Evolutionary conservation across 1,140 invertebrate genomes (phyloP).

Genomic region (Drosophila tsacasi): DNA sequence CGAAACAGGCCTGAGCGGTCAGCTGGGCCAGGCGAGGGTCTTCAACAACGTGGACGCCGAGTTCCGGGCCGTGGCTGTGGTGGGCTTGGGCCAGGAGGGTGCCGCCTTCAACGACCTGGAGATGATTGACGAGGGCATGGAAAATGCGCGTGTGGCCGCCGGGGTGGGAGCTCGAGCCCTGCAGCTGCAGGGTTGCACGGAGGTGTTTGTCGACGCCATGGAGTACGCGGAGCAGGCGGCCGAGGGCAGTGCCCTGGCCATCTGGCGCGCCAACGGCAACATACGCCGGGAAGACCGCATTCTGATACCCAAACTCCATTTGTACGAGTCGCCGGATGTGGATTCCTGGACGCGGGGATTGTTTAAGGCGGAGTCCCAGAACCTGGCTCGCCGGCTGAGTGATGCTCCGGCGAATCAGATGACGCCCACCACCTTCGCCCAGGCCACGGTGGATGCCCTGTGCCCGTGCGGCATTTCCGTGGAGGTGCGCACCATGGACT

Average conservation of each 20-base stretch:
- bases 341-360: slow-evolving; percentile 90
- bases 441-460: slow-evolving; percentile 86
- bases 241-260: slow-evolving; percentile 88
- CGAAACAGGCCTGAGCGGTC: slow-evolving; percentile 66
- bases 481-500: slow-evolving; percentile 88
- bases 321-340: slow-evolving; percentile 85
- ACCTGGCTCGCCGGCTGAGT: slow-evolving; percentile 91
- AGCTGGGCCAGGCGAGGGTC: slow-evolving; percentile 86
- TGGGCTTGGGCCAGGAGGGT: slow-evolving; percentile 89
- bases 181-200: slow-evolving; percentile 86
- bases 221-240: slow-evolving; percentile 91
- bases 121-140: slow-evolving; percentile 89
- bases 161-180: slow-evolving; percentile 87
- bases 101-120: slow-evolving; percentile 88
- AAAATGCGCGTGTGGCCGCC: slow-evolving; percentile 86
- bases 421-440: slow-evolving; percentile 93
- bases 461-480: slow-evolving; percentile 88
- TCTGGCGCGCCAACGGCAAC: slow-evolving; percentile 89
- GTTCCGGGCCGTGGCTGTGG: slow-evolving; percentile 89
- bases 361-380: slow-evolving; percentile 93
- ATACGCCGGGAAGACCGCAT: slow-evolving; percentile 87
- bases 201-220: slow-evolving; percentile 90
- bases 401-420: slow-evolving; percentile 95
- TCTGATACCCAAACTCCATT: slow-evolving; percentile 85
- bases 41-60: slow-evolving; percentile 89